Evolutionary conservation across 2,888 invertebrate genomes (phyloP).

Genomic region (Rosalia funebris): DNA sequence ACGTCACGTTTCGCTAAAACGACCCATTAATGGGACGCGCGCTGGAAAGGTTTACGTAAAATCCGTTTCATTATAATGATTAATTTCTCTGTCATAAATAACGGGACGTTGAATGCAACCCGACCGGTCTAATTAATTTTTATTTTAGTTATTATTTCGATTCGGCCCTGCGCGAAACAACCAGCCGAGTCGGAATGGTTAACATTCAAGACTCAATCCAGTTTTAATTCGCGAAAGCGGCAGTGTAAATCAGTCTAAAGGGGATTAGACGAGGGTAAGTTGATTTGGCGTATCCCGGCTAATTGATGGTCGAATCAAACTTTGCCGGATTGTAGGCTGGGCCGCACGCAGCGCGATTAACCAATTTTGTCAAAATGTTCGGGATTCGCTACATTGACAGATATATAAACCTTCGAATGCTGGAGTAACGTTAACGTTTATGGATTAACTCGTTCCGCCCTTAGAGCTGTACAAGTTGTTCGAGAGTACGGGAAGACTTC

Average conservation of each 20-base stretch:
- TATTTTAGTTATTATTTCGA: conserved; percentile 12
- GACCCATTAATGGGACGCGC: background rate
- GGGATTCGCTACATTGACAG: conserved; percentile 31
- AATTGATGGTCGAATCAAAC: conserved; percentile 53
- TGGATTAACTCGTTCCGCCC: no score
- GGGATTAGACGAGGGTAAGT: conserved; percentile 52
- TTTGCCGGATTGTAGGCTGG: conserved; percentile 38
- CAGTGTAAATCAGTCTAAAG: conserved; percentile 52
- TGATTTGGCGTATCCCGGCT: conserved; percentile 50
- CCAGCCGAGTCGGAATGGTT: conserved; percentile 25
- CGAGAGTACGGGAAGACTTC: no score
- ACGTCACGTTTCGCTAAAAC: background rate
- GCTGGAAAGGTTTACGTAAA: background rate
- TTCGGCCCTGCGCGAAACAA: conserved; percentile 11
- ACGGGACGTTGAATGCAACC: background rate
- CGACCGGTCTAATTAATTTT: conserved; percentile 3
- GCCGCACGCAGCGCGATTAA: conserved; percentile 39
- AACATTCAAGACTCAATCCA: conserved; percentile 45
- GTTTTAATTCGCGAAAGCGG: conserved; percentile 46
- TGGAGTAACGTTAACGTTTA: no score
- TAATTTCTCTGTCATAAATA: background rate
- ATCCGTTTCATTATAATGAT: background rate
- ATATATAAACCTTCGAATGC: conserved; percentile 20
- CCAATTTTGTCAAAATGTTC: conserved; percentile 38
- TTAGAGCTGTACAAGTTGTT: no score